phyloP scores from a whole-genome alignment of 2,113 vertebrate genomes.

The Prunella himalayana region DNA sequence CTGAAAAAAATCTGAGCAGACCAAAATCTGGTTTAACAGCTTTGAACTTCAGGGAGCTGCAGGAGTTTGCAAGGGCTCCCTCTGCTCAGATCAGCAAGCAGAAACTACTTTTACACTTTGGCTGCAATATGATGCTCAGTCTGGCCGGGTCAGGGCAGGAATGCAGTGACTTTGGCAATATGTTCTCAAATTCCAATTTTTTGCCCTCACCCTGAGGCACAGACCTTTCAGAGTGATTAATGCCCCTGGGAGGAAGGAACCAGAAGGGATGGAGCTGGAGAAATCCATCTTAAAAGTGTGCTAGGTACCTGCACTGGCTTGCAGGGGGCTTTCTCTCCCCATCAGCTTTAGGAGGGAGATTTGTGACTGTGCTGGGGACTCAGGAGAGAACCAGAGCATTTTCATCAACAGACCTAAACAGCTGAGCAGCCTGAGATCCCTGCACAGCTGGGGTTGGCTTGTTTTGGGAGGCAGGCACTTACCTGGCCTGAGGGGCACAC shows the following conservation, averaged over 20 bases:
- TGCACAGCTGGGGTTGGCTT: background rate
- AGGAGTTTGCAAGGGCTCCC: background rate
- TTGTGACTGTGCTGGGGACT: background rate
- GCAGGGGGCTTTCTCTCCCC: background rate
- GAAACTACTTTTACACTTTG: background rate
- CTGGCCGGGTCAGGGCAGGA: background rate
- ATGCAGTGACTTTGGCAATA: background rate
- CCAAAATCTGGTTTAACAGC: background rate
- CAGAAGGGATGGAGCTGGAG: background rate
- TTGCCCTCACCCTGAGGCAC: background rate
- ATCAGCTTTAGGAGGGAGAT: background rate
- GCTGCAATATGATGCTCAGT: conserved; percentile 28
- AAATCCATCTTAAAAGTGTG: background rate
- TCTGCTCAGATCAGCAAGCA: background rate
- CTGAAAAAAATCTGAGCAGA: background rate
- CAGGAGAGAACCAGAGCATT: background rate
- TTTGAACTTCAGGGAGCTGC: background rate
- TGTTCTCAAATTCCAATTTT: conserved; percentile 12
- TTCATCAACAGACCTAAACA: background rate
- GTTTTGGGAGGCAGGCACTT: background rate
- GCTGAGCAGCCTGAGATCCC: background rate
- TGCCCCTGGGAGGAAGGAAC: background rate
- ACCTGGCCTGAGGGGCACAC: background rate
- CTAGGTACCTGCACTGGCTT: background rate
- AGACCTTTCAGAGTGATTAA: conserved; percentile 20